Conservation (phyloP, 2,113 vertebrate genomes). For the Marcusenius ussheri region DNA sequence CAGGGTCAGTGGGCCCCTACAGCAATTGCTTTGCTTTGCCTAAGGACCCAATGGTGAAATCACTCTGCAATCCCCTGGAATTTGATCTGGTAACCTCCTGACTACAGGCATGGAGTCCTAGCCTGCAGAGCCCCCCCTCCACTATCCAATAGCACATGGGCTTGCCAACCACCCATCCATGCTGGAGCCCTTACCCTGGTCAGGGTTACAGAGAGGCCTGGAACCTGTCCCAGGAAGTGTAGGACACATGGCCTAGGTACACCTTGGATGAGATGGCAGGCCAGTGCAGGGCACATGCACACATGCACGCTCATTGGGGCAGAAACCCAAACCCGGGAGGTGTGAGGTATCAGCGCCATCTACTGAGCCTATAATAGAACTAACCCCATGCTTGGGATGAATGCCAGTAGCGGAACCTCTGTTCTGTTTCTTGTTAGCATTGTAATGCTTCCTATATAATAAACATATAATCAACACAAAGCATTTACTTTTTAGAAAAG, state of each 20-base stretch:
- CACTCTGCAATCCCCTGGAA: not conserved
- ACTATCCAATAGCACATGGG: not conserved
- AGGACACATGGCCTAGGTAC: not conserved
- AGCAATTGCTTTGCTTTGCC: not conserved
- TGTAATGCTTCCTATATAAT: not conserved
- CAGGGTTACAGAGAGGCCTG: not conserved
- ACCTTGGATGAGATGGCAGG: not conserved
- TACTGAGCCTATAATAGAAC: not conserved
- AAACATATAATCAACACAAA: not conserved
- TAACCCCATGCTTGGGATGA: not conserved
- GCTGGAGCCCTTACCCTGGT: not conserved
- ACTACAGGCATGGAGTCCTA: not conserved
- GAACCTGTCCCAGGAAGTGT: not conserved
- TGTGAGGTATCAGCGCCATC: not conserved
- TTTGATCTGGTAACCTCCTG: not conserved
- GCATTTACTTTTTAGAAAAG: not conserved
- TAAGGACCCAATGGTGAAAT: not conserved
- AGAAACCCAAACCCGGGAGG: not conserved
- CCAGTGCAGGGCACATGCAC: not conserved
- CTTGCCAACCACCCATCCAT: not conserved
- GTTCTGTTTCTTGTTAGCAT: not conserved
- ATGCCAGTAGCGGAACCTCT: not conserved
- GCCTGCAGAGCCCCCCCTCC: not conserved
- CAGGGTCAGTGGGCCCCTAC: not conserved
- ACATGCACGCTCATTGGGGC: not conserved